Percentiles rank a stretch among this genome's conserved stretches.
Conservation (phyloP, 2,888 invertebrate genomes). For the Abrostola tripartita region DNA sequence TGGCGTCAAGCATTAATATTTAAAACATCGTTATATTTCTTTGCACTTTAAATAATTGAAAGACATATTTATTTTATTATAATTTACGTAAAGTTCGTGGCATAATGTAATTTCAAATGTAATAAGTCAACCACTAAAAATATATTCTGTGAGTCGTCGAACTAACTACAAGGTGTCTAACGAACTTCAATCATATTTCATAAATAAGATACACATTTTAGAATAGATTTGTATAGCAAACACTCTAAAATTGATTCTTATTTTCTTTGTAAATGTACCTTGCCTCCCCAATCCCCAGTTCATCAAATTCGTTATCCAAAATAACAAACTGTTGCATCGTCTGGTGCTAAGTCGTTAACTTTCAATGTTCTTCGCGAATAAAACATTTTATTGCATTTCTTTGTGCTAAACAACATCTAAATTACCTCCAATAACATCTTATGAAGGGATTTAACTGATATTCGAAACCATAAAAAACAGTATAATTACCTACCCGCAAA, state of each 20-base stretch:
- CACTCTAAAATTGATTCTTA: not conserved
- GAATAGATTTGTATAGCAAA: not conserved
- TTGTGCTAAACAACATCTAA: conserved; percentile 1
- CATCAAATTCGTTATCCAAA: conserved; percentile 29
- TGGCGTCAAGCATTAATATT: too few species aligned
- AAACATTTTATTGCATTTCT: conserved; percentile 12
- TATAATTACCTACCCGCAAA: too few species aligned
- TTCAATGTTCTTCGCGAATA: conserved; percentile 27
- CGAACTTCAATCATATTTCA: not conserved
- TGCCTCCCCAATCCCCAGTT: conserved; percentile 2
- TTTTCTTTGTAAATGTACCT: not conserved
- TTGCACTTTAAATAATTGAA: too few species aligned
- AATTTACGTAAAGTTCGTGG: too few species aligned
- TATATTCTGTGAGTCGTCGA: too few species aligned
- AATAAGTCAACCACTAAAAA: too few species aligned
- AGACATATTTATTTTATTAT: too few species aligned
- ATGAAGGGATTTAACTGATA: not conserved
- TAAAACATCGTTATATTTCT: too few species aligned
- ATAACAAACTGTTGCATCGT: conserved; percentile 25
- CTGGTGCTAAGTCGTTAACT: conserved; percentile 20
- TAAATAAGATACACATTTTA: not conserved
- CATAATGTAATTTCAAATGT: too few species aligned
- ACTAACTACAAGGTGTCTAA: too few species aligned
- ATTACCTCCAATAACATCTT: too few species aligned
- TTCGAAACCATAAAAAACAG: not conserved